A percentile compares a stretch with the other conserved stretches of the same genome.
phyloP scores from a whole-genome alignment of 2,888 invertebrate genomes.

The Pristionchus mayeri region DNA sequence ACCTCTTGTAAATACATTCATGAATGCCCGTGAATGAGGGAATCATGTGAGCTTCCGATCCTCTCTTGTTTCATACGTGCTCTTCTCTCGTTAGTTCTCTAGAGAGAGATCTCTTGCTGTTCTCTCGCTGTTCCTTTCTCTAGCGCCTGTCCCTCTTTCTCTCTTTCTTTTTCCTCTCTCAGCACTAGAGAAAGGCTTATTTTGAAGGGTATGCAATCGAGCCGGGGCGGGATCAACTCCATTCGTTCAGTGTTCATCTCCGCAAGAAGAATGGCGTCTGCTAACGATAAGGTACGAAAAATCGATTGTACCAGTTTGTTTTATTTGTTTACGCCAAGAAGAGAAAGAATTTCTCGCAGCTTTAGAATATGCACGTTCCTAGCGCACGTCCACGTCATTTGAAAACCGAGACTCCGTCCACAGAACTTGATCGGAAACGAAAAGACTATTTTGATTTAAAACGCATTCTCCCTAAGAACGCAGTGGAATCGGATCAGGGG shows the following conservation, averaged over 20 bases:
- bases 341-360: background rate
- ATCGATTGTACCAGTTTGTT: background rate
- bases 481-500: too few species aligned
- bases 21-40: background rate
- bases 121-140: slow-evolving; percentile 11
- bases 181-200: background rate
- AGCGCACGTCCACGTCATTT: background rate
- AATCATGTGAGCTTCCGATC: background rate
- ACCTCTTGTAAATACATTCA: background rate
- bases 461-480: too few species aligned
- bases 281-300: slow-evolving; percentile 34
- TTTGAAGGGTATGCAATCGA: slow-evolving; percentile 45
- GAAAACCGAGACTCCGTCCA: background rate
- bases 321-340: background rate
- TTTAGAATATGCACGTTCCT: background rate
- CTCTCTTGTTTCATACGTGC: background rate
- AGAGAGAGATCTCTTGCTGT: too few species aligned
- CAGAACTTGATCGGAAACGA: too few species aligned
- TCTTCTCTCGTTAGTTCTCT: too few species aligned
- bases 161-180: slow-evolving; percentile 33
- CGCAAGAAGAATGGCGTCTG: slow-evolving; percentile 42
- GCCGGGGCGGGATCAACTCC: slow-evolving; percentile 47
- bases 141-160: background rate
- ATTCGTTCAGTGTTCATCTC: slow-evolving; percentile 48
- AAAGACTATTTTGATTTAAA: too few species aligned